These are phyloP conservation scores for Micrasema longulum DNA, from an alignment of 1,140 invertebrate species.

Conservation along the genomic window DNA sequence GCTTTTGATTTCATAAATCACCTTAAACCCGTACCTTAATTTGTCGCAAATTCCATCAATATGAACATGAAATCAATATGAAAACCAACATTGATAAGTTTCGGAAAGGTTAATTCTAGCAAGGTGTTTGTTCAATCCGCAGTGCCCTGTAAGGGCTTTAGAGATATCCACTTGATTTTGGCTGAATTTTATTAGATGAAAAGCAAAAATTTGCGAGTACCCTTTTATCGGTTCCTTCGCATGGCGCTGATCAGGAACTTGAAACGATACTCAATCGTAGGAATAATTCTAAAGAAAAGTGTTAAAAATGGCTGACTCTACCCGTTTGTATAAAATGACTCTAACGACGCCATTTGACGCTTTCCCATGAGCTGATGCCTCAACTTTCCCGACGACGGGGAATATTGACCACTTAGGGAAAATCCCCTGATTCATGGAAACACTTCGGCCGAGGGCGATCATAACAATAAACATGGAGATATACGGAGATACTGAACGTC, in stretches of 20 bases:
- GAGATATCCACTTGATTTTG: no score
- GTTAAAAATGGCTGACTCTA: slow-evolving; percentile 19
- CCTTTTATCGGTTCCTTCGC: no score
- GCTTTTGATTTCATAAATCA: no score
- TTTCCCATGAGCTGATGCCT: slow-evolving; percentile 24
- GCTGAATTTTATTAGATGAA: not conserved
- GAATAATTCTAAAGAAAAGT: slow-evolving; percentile 17
- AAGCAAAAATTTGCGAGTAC: not conserved
- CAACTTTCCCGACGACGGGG: slow-evolving; percentile 32
- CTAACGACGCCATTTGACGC: slow-evolving; percentile 38
- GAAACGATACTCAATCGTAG: no score
- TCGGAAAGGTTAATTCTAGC: no score
- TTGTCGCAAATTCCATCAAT: no score
- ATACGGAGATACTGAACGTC: slow-evolving; percentile 11
- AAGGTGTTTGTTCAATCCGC: no score
- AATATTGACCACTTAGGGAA: slow-evolving; percentile 52
- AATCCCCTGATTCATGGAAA: slow-evolving; percentile 51
- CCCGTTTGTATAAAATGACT: not conserved
- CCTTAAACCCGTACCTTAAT: no score
- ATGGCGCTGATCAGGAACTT: no score
- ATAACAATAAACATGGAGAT: slow-evolving; percentile 42
- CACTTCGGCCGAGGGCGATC: slow-evolving; percentile 29
- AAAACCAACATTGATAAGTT: no score
- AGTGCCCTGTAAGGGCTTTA: no score
- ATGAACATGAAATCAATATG: no score